phyloP scores from a whole-genome alignment of 2,113 vertebrate genomes.

The human region GRCh38 chr1:115681001-115681500 shows the following conservation, averaged over 20 bases:
- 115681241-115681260: accelerated
- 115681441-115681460: background rate
- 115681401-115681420: background rate
- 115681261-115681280: background rate
- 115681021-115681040: accelerated
- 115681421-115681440: background rate
- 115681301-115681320: background rate
- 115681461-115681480: background rate
- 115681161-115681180: background rate
- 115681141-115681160: background rate
- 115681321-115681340: background rate
- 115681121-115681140: background rate
- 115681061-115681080: background rate
- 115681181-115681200: accelerated
- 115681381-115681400: background rate
- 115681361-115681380: background rate
- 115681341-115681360: background rate
- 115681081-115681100: accelerated
- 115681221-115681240: background rate
- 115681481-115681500: background rate
- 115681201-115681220: background rate
- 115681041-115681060: background rate
- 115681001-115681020: background rate
- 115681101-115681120: background rate
- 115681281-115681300: accelerated